A percentile compares a stretch with the other conserved stretches of the same genome.
These are phyloP conservation scores for Sander vitreus DNA, from an alignment of 2,113 vertebrate species.

Conservation along the genomic window DNA sequence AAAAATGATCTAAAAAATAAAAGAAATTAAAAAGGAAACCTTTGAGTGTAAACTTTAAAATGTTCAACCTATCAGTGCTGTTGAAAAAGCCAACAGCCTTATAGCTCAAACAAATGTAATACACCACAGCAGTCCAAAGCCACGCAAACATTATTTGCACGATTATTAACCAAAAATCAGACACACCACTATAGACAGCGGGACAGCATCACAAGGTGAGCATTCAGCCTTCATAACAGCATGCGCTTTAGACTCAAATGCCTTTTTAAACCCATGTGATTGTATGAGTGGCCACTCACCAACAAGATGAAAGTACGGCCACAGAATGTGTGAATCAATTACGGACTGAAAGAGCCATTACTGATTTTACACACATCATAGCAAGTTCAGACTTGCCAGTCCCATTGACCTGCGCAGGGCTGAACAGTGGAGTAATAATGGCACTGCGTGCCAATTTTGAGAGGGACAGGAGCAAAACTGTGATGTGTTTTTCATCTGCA, in stretches of 20 bases:
- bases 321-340: slow-evolving; percentile 41
- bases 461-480: not conserved
- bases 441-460: not conserved
- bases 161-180: not conserved
- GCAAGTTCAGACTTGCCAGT: slow-evolving; percentile 27
- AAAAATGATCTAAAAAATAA: not conserved
- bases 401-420: slow-evolving; percentile 22
- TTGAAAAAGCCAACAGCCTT: not conserved
- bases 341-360: slow-evolving; percentile 30
- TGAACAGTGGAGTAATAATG: slow-evolving; percentile 11
- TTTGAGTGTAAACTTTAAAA: not conserved
- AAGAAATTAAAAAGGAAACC: not conserved
- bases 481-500: not conserved
- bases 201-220: not conserved
- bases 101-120: not conserved
- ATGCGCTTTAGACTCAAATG: slow-evolving; percentile 11
- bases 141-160: not conserved
- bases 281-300: slow-evolving; percentile 2
- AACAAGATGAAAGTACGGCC: slow-evolving; percentile 31
- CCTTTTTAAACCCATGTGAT: slow-evolving; percentile 7
- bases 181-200: not conserved
- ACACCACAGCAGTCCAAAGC: not conserved
- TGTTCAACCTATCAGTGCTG: not conserved
- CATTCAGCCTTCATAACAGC: not conserved
- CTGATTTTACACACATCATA: slow-evolving; percentile 32